phyloP scores from a whole-genome alignment of 2,797 vertebrate species.

The Schizothorax lantsangensis region DNA sequence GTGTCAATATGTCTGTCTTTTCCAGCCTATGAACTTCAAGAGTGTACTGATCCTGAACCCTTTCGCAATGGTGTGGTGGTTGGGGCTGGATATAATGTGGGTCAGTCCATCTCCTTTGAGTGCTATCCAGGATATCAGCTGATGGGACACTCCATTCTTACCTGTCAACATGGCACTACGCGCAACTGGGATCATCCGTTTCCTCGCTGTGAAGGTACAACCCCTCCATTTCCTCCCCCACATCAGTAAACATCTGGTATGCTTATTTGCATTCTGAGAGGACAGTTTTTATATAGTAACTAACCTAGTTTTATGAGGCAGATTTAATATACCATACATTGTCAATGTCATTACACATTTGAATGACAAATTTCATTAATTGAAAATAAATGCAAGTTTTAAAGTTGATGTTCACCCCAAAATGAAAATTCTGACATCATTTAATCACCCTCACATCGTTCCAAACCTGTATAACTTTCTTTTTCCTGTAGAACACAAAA shows the following conservation, averaged over 20 bases:
- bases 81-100: slow-evolving; percentile 95
- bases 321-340: background rate
- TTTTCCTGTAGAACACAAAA: background rate
- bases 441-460: background rate
- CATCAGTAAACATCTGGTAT: background rate
- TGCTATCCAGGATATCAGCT: slow-evolving; percentile 94
- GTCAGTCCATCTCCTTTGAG: slow-evolving; percentile 97
- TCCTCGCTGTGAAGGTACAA: slow-evolving; percentile 95
- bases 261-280: background rate
- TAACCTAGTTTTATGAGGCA: background rate
- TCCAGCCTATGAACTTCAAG: slow-evolving; percentile 87
- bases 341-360: background rate
- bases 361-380: background rate
- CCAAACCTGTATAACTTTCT: background rate
- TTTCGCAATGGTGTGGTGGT: slow-evolving; percentile 92
- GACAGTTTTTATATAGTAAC: slow-evolving; percentile 7
- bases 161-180: slow-evolving; percentile 94
- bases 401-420: background rate
- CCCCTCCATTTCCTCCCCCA: background rate
- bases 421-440: background rate
- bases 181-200: slow-evolving; percentile 96
- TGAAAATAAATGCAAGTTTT: background rate
- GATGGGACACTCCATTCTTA: slow-evolving; percentile 90
- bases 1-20: slow-evolving; percentile 8
- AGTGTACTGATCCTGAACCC: slow-evolving; percentile 94